These are phyloP conservation scores for Columba guinea DNA, from an alignment of 2,797 vertebrate genomes.

Conservation along the genomic window DNA sequence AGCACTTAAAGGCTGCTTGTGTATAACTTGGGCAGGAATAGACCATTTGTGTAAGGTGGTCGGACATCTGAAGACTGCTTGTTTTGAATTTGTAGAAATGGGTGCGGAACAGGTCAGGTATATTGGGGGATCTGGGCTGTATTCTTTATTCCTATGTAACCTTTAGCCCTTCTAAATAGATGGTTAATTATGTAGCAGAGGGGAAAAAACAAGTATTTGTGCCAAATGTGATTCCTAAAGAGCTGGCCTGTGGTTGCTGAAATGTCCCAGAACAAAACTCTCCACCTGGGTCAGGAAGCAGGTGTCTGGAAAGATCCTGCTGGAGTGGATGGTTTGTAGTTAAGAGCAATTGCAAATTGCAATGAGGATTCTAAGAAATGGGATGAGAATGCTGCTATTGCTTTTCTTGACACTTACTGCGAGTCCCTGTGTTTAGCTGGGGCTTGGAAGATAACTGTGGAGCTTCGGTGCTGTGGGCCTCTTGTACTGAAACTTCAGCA, in stretches of 20 bases:
- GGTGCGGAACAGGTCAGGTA: background rate
- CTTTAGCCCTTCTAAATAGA: slow-evolving; percentile 28
- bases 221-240: slow-evolving; percentile 30
- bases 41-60: background rate
- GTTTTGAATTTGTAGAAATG: background rate
- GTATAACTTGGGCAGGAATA: background rate
- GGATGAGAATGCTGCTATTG: background rate
- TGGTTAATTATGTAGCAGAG: background rate
- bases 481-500: background rate
- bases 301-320: slow-evolving; percentile 21
- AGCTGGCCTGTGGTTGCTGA: background rate
- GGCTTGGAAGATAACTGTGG: background rate
- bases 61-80: background rate
- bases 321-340: background rate
- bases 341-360: background rate
- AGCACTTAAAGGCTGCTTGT: background rate
- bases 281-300: slow-evolving; percentile 54
- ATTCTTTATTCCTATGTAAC: background rate
- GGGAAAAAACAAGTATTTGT: slow-evolving; percentile 62
- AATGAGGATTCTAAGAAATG: background rate
- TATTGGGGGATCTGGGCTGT: background rate
- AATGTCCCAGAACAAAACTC: background rate
- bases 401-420: background rate
- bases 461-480: background rate
- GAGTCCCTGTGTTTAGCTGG: background rate